Conservation (phyloP, 2,888 invertebrate genomes). For the Tribolium freemani region DNA sequence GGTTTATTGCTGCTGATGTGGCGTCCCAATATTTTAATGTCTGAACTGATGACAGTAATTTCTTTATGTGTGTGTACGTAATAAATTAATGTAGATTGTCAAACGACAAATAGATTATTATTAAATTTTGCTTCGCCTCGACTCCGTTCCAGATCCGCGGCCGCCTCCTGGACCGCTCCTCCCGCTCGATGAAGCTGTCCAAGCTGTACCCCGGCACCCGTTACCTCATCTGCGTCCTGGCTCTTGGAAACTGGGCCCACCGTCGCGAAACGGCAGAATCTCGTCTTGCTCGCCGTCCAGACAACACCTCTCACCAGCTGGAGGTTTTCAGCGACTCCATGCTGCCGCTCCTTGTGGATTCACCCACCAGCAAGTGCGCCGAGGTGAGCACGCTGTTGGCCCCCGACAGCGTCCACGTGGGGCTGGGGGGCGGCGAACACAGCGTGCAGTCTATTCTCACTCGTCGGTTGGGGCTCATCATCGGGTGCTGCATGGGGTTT, state of each 20-base stretch:
- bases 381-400: conserved; percentile 82
- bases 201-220: conserved; percentile 84
- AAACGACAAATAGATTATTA: too few species aligned
- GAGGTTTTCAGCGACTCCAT: conserved; percentile 72
- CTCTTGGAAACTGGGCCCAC: conserved; percentile 82
- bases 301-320: conserved; percentile 70
- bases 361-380: conserved; percentile 82
- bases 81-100: too few species aligned
- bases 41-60: too few species aligned
- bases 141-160: conserved; percentile 86
- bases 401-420: conserved; percentile 76
- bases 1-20: too few species aligned
- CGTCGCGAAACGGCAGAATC: conserved; percentile 70
- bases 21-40: too few species aligned
- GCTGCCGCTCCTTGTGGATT: conserved; percentile 75
- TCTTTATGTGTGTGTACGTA: too few species aligned
- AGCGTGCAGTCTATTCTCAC: conserved; percentile 82
- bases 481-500: conserved; percentile 89
- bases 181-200: conserved; percentile 81
- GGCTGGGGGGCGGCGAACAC: conserved; percentile 65
- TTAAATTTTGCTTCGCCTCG: too few species aligned
- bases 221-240: conserved; percentile 90
- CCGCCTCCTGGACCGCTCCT: conserved; percentile 80
- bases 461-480: conserved; percentile 85
- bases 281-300: conserved; percentile 68